Percentiles rank a stretch among this genome's conserved stretches.
These are phyloP conservation scores for Mystacides longicornis DNA, from an alignment of 2,888 invertebrate species.

Conservation along the genomic window DNA sequence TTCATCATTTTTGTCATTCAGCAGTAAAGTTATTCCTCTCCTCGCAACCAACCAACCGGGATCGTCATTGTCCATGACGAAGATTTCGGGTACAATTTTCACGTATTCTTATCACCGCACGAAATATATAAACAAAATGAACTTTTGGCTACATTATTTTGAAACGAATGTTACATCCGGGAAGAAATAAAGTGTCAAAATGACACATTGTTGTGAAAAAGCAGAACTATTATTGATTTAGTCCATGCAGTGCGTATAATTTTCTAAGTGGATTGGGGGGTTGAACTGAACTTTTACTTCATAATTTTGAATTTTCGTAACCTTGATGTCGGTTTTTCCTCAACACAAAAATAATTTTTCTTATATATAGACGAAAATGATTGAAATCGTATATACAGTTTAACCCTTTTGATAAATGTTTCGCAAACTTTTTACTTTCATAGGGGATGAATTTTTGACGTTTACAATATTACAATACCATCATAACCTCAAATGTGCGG, in stretches of 20 bases:
- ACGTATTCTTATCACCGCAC: background rate
- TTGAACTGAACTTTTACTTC: no score
- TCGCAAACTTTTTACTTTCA: background rate
- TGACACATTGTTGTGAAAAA: background rate
- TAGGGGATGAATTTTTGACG: background rate
- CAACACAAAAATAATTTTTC: no score
- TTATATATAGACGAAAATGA: no score
- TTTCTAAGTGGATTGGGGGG: no score
- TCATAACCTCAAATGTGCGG: no score
- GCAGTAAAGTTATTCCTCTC: conserved; percentile 38
- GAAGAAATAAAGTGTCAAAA: background rate
- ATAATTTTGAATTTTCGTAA: no score
- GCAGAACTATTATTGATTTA: background rate
- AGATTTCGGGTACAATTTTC: no score
- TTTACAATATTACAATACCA: no score
- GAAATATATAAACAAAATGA: background rate
- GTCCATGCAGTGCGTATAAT: background rate
- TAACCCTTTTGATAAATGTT: no score
- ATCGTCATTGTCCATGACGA: conserved; percentile 22
- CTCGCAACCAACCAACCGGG: conserved; percentile 38
- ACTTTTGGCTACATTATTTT: background rate
- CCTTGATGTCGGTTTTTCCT: no score
- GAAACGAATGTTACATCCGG: background rate
- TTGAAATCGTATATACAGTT: no score
- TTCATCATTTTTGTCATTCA: conserved; percentile 41